Percentiles rank a stretch among this genome's conserved stretches.
Conservation (phyloP, 2,113 vertebrate genomes). For the Hippocampus zosterae region DNA sequence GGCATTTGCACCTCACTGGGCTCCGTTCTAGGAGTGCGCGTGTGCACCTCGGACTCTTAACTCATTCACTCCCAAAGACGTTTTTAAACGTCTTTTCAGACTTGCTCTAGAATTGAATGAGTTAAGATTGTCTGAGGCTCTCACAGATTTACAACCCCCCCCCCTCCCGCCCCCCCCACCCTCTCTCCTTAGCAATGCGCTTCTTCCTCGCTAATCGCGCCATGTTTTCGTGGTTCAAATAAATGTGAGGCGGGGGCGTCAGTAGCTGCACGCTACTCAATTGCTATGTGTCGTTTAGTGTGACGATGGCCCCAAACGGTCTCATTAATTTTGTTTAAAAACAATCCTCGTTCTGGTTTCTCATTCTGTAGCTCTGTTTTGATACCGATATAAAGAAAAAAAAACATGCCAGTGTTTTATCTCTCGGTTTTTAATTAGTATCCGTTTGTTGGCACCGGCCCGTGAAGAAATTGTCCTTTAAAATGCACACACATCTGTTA, state of each 20-base stretch:
- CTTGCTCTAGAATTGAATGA: too few species aligned
- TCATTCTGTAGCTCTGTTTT: not conserved
- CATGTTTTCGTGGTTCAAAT: too few species aligned
- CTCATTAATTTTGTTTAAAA: not conserved
- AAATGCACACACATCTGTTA: not conserved
- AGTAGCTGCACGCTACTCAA: too few species aligned
- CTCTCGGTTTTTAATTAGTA: not conserved
- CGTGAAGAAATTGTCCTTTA: not conserved
- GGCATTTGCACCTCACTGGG: constrained; percentile 52
- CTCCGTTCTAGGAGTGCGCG: constrained; percentile 20
- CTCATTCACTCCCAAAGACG: too few species aligned
- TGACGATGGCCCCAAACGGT: not conserved
- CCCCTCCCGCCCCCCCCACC: too few species aligned
- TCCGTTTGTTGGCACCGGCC: not conserved
- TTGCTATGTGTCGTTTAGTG: not conserved
- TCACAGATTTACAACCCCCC: constrained; percentile 5
- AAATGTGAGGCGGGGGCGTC: too few species aligned
- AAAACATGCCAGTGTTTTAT: not conserved
- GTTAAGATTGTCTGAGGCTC: not conserved
- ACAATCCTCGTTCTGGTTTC: not conserved
- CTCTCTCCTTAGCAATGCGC: too few species aligned
- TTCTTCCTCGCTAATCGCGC: too few species aligned
- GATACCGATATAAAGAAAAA: not conserved
- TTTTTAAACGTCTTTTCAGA: too few species aligned
- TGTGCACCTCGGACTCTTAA: not conserved